phyloP scores from a whole-genome alignment of 2,888 invertebrate species.

The Cataglyphis altisquamis region DNA sequence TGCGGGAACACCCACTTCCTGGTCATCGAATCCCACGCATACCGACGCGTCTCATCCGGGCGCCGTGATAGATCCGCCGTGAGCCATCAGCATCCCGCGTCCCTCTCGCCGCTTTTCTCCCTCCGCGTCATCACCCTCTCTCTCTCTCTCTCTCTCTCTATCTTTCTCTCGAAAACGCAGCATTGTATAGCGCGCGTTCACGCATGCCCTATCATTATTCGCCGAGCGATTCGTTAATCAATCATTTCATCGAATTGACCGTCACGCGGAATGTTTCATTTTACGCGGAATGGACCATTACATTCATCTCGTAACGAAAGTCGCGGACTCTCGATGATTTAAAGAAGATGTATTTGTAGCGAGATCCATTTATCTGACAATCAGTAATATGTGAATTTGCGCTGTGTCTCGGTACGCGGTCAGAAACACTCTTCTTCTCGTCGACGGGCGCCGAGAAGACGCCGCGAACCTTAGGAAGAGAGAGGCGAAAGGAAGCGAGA shows the following conservation, averaged over 20 bases:
- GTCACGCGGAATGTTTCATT: constrained; percentile 57
- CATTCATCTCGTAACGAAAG: not conserved
- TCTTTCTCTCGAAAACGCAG: constrained; percentile 45
- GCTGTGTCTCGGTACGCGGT: constrained; percentile 67
- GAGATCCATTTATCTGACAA: constrained; percentile 1
- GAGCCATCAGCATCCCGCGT: constrained; percentile 44
- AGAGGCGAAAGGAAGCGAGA: constrained; percentile 64
- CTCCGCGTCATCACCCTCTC: constrained; percentile 29
- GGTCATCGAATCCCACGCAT: constrained; percentile 78
- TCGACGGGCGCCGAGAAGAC: constrained; percentile 67
- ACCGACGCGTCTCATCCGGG: constrained; percentile 66
- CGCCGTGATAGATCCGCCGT: constrained; percentile 68
- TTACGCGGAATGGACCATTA: constrained; percentile 51
- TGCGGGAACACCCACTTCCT: constrained; percentile 81
- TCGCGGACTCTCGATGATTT: not conserved
- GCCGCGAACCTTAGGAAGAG: constrained; percentile 64
- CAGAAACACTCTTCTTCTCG: constrained; percentile 66
- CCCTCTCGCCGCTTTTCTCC: not conserved
- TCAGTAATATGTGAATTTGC: not conserved
- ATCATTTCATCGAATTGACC: constrained; percentile 70
- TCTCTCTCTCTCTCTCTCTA: constrained; percentile 21
- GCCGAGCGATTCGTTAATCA: constrained; percentile 74
- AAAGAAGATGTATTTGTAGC: constrained; percentile 1
- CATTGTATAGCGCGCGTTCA: constrained; percentile 41
- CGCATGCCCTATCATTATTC: constrained; percentile 71